These are phyloP conservation scores for Protosalanx chinensis DNA, from an alignment of 2,797 vertebrate genomes.

Conservation along the genomic window DNA sequence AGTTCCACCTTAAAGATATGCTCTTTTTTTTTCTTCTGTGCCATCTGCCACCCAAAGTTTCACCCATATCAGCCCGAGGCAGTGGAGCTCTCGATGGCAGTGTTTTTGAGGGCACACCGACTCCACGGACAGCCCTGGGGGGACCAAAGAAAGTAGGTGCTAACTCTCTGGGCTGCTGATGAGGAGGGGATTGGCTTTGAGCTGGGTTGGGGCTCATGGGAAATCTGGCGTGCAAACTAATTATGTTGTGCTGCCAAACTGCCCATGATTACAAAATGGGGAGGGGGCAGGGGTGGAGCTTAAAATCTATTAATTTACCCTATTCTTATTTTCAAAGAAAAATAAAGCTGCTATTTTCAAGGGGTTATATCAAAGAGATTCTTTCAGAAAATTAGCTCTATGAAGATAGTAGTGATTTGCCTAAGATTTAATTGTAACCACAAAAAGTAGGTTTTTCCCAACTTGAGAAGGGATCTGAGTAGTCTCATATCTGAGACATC, in stretches of 20 bases:
- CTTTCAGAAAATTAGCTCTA: conserved; percentile 38
- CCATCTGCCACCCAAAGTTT: conserved; percentile 80
- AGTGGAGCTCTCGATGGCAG: conserved; percentile 64
- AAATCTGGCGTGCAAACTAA: conserved; percentile 78
- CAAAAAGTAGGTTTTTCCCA: conserved; percentile 10
- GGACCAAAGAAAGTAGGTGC: conserved; percentile 77
- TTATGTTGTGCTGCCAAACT: conserved; percentile 72
- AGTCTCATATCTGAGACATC: conserved; percentile 27
- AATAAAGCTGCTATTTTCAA: conserved; percentile 56
- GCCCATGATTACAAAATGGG: conserved; percentile 72
- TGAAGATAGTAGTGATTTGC: conserved; percentile 7
- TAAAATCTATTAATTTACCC: conserved; percentile 68
- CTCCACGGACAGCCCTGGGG: conserved; percentile 71
- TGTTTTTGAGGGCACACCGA: conserved; percentile 71
- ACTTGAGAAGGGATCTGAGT: conserved; percentile 21
- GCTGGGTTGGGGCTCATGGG: conserved; percentile 74
- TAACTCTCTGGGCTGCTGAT: conserved; percentile 74
- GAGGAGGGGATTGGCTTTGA: conserved; percentile 69
- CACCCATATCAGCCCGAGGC: conserved; percentile 73
- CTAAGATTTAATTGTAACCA: conserved; percentile 27
- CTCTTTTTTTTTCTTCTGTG: conserved; percentile 55
- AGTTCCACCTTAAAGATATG: conserved; percentile 70
- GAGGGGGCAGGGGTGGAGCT: conserved; percentile 65
- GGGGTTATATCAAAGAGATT: conserved; percentile 56
- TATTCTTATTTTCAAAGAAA: conserved; percentile 56